These are phyloP conservation scores for Pseudomyrmex sp. DNA, from an alignment of 1,140 invertebrate genomes.

Conservation along the genomic window DNA sequence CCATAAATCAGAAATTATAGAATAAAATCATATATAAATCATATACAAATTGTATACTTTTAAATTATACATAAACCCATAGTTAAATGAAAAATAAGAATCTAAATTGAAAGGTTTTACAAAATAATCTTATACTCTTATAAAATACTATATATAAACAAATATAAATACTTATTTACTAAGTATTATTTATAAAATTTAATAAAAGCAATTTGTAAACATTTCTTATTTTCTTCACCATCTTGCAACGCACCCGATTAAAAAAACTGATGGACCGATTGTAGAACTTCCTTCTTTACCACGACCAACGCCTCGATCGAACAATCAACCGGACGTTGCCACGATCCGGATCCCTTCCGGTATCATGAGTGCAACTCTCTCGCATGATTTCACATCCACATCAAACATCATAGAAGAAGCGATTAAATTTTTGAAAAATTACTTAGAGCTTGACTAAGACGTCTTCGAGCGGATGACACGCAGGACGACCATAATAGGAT, in stretches of 20 bases:
- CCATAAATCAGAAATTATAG: too few species aligned
- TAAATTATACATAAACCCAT: too few species aligned
- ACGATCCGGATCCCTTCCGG: conserved; percentile 62
- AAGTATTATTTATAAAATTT: neutral
- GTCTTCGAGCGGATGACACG: neutral
- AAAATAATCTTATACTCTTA: too few species aligned
- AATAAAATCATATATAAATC: too few species aligned
- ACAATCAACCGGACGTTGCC: conserved; percentile 56
- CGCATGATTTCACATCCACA: neutral
- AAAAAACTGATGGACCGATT: conserved; percentile 11
- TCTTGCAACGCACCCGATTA: conserved; percentile 1
- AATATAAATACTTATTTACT: too few species aligned
- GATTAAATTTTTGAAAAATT: neutral
- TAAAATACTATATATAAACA: too few species aligned
- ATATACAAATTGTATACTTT: too few species aligned
- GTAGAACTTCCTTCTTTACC: conserved; percentile 55
- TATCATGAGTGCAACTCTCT: neutral
- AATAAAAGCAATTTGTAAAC: neutral
- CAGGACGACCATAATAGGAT: conserved; percentile 1
- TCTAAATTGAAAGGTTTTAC: too few species aligned
- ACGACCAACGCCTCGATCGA: conserved; percentile 53
- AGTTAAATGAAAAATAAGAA: too few species aligned
- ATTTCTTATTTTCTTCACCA: conserved; percentile 7
- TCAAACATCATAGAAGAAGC: neutral
- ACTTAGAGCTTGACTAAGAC: conserved; percentile 8